Evolutionary conservation across 2,888 invertebrate species (phyloP).

Genomic region (Mesoligia furuncula): DNA sequence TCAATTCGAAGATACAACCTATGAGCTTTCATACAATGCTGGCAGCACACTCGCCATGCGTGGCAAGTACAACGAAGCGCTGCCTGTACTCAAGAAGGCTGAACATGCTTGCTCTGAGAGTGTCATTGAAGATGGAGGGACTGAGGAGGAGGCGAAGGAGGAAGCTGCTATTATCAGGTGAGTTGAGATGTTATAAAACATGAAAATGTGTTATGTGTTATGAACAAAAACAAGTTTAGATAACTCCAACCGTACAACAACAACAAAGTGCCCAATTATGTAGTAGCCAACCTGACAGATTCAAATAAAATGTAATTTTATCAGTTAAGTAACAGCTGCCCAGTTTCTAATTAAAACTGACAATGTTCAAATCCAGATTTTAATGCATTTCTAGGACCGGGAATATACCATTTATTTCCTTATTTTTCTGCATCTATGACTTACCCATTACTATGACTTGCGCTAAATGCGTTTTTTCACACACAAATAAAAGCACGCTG

Average conservation of each 20-base stretch:
- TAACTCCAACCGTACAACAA: not conserved
- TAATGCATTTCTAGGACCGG: not conserved
- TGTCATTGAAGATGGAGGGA: conserved; percentile 96
- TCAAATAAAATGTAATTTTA: not conserved
- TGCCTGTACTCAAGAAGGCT: conserved; percentile 94
- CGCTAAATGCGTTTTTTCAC: not conserved
- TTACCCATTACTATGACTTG: not conserved
- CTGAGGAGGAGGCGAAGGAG: conserved; percentile 98
- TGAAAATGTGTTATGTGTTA: not conserved
- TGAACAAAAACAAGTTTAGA: not conserved
- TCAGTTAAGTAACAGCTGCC: not conserved
- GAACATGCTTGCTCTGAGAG: conserved; percentile 96
- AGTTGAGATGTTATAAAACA: not conserved
- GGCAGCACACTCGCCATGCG: conserved; percentile 95
- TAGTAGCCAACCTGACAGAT: not conserved
- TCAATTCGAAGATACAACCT: conserved; percentile 91
- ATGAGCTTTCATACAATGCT: conserved; percentile 97
- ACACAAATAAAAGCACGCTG: not conserved
- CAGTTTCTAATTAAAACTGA: not conserved
- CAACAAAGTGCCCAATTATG: not conserved
- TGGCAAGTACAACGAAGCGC: conserved; percentile 94
- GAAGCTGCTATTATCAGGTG: conserved; percentile 96
- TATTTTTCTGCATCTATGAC: too few species aligned
- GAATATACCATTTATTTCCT: too few species aligned
- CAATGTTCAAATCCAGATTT: not conserved